Percentiles rank a stretch among this genome's conserved stretches.
phyloP scores from a whole-genome alignment of 2,113 vertebrate species.

The Synchiropus splendidus region DNA sequence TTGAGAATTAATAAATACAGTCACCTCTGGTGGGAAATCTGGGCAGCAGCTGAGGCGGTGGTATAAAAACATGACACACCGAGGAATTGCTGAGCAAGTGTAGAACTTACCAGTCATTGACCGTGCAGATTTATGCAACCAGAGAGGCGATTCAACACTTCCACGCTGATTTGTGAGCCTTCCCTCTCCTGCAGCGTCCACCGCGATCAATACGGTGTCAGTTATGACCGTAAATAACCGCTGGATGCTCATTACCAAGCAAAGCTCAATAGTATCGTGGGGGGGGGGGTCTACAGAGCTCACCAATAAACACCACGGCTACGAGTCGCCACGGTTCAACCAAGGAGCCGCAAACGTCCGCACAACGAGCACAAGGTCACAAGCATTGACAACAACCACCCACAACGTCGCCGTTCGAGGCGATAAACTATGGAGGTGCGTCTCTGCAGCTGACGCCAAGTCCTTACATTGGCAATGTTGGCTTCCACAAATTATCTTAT shows the following conservation, averaged over 20 bases:
- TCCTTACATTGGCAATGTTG: too few relatives aligned
- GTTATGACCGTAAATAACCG: slow-evolving; percentile 53
- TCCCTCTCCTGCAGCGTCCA: slow-evolving; percentile 50
- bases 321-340: slow-evolving; percentile 15
- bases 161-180: slow-evolving; percentile 52
- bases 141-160: slow-evolving; percentile 43
- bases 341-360: too few relatives aligned
- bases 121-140: slow-evolving; percentile 38
- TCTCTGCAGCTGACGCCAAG: too few relatives aligned
- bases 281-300: slow-evolving; percentile 1
- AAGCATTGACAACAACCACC: too few relatives aligned
- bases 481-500: too few relatives aligned
- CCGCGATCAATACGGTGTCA: slow-evolving; percentile 53
- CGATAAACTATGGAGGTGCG: too few relatives aligned
- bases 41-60: background rate
- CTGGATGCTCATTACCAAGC: slow-evolving; percentile 49
- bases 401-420: too few relatives aligned
- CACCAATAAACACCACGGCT: slow-evolving; percentile 50
- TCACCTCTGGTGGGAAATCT: too few relatives aligned
- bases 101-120: slow-evolving; percentile 7
- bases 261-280: slow-evolving; percentile 28
- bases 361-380: too few relatives aligned
- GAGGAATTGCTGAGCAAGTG: slow-evolving; percentile 7
- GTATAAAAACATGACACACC: slow-evolving; percentile 15
- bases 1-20: too few relatives aligned